Conservation (phyloP, 2,888 invertebrate species). For the Drosophila mimica region DNA sequence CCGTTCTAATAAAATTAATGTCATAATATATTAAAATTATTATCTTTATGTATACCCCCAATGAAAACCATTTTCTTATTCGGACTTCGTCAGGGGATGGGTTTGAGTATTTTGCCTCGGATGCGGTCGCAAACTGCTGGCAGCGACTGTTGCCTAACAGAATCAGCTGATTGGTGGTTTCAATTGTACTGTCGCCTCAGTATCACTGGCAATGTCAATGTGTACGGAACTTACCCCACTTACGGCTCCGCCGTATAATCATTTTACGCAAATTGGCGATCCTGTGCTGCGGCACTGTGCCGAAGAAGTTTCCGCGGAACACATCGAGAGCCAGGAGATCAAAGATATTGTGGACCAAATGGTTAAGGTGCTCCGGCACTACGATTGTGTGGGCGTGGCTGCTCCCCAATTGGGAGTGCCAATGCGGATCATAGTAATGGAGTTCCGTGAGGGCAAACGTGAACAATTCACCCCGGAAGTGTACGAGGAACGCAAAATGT, state of each 20-base stretch:
- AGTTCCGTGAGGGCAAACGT: slow-evolving; percentile 86
- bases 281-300: slow-evolving; percentile 88
- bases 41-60: neutral
- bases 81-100: neutral
- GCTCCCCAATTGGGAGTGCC: slow-evolving; percentile 91
- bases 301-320: slow-evolving; percentile 86
- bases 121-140: neutral
- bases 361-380: slow-evolving; percentile 87
- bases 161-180: slow-evolving; percentile 21
- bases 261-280: slow-evolving; percentile 92
- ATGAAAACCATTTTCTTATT: neutral
- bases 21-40: neutral
- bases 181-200: neutral
- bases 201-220: slow-evolving; percentile 31
- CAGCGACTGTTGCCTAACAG: neutral
- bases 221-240: slow-evolving; percentile 17
- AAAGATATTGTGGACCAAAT: slow-evolving; percentile 87
- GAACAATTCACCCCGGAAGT: slow-evolving; percentile 81
- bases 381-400: slow-evolving; percentile 89
- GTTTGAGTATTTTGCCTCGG: neutral
- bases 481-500: slow-evolving; percentile 86
- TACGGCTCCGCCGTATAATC: slow-evolving; percentile 88
- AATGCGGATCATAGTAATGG: slow-evolving; percentile 88
- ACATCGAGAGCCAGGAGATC: slow-evolving; percentile 86
- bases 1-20: neutral